A percentile compares a stretch with the other conserved stretches of the same genome.
Conservation (phyloP, 1,140 invertebrate species). For the Ceratosolen solmsi region DNA sequence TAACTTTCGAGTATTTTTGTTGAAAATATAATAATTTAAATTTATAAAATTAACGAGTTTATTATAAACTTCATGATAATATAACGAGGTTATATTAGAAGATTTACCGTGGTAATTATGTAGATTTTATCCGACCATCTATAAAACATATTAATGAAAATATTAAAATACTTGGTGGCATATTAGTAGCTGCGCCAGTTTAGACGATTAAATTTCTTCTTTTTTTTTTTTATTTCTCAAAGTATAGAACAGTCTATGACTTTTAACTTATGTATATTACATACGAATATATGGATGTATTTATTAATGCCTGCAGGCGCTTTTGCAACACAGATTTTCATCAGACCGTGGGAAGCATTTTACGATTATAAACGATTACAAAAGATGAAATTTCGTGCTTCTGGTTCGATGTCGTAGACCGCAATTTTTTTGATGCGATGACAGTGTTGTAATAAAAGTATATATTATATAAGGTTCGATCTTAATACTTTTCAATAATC, state of each 20-base stretch:
- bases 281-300: neutral
- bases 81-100: neutral
- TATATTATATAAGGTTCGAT: conserved; percentile 1
- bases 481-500: neutral
- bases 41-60: neutral
- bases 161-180: neutral
- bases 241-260: neutral
- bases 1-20: neutral
- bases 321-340: neutral
- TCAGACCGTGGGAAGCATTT: conserved; percentile 9
- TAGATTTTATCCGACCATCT: neutral
- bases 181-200: neutral
- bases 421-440: neutral
- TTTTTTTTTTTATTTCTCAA: neutral
- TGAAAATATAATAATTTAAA: neutral
- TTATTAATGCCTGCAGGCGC: neutral
- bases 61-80: too few species aligned
- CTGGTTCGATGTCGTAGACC: neutral
- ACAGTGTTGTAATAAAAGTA: neutral
- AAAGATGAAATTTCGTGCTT: conserved; percentile 1
- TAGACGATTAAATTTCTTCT: neutral
- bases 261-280: neutral
- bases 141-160: neutral
- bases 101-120: neutral
- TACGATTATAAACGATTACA: conserved; percentile 3